Evolutionary conservation across 2,797 vertebrate species (phyloP).

Genomic region (Buphagus erythrorhynchus): DNA sequence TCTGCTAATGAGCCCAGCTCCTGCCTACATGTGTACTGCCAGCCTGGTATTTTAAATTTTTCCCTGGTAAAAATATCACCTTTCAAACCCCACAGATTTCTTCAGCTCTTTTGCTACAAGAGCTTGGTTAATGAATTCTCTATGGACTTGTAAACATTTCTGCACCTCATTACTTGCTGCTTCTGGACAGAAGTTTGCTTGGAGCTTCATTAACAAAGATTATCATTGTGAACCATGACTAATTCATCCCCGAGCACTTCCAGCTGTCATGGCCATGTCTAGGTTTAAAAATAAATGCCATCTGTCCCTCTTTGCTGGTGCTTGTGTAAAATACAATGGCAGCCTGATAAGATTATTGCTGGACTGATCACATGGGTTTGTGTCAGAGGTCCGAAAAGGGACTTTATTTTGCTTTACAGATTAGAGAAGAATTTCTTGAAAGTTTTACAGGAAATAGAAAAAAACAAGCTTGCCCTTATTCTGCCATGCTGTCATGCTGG

Average conservation of each 20-base stretch:
- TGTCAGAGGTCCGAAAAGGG: background rate
- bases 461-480: background rate
- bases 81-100: background rate
- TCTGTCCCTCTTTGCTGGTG: conserved; percentile 4
- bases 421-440: background rate
- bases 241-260: conserved; percentile 32
- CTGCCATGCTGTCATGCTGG: background rate
- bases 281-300: conserved; percentile 67
- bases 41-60: background rate
- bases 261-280: conserved; percentile 13
- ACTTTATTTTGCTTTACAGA: background rate
- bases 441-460: background rate
- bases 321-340: background rate
- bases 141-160: background rate
- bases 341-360: conserved; percentile 22
- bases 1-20: rapidly evolving
- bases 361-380: background rate
- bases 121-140: conserved; percentile 1
- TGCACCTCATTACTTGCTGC: background rate
- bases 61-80: background rate
- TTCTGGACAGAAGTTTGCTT: background rate
- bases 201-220: conserved; percentile 48
- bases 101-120: background rate
- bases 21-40: rapidly evolving
- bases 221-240: conserved; percentile 48